These are phyloP conservation scores for Watsonalla binaria DNA, from an alignment of 2,888 invertebrate genomes.

Conservation along the genomic window DNA sequence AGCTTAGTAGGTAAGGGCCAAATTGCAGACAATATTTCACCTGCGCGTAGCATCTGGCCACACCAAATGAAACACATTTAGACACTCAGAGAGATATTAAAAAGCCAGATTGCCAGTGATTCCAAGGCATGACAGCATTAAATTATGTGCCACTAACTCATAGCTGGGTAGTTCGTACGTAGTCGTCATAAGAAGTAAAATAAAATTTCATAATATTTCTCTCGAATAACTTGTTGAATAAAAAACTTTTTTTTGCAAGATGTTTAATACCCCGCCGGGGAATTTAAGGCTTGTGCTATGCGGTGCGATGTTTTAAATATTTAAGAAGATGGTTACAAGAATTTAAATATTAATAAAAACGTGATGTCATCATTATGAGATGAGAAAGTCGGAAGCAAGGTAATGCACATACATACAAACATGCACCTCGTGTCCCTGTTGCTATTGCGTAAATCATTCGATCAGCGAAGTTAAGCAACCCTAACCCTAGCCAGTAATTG, in stretches of 20 bases:
- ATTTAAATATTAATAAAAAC: no score
- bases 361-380: no score
- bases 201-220: slow-evolving; percentile 18
- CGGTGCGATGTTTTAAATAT: no score
- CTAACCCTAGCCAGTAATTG: no score
- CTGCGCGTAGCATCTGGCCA: slow-evolving; percentile 47
- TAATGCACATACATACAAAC: no score
- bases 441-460: no score
- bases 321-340: no score
- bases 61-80: slow-evolving; percentile 49
- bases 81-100: slow-evolving; percentile 43
- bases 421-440: no score
- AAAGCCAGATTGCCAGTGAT: slow-evolving; percentile 32
- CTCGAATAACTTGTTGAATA: slow-evolving; percentile 22
- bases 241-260: slow-evolving; percentile 10
- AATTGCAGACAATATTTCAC: slow-evolving; percentile 53
- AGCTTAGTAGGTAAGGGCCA: slow-evolving; percentile 22
- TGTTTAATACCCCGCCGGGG: background rate
- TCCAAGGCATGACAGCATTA: slow-evolving; percentile 16
- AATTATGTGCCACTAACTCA: slow-evolving; percentile 12
- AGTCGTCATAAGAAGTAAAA: slow-evolving; percentile 15
- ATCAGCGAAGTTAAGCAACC: no score
- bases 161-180: background rate
- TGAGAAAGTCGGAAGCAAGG: no score
- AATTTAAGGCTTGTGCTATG: background rate